phyloP scores from a whole-genome alignment of 1,140 invertebrate species.

The Drosophila baimaii region DNA sequence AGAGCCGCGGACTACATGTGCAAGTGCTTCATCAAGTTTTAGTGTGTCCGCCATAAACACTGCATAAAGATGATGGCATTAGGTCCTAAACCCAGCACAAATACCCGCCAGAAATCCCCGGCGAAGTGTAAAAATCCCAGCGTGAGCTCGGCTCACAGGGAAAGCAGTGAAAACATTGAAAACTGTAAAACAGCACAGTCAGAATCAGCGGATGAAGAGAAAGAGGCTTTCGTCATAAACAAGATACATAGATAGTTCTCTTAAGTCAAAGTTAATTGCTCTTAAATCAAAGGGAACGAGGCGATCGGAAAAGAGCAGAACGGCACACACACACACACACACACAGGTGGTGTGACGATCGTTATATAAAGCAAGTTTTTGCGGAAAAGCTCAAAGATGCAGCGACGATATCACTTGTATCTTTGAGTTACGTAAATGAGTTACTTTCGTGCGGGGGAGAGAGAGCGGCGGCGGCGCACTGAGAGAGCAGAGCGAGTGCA shows the following conservation, averaged over 20 bases:
- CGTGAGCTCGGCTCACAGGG: conserved; percentile 57
- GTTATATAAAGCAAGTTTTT: conserved; percentile 68
- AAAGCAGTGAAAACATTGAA: conserved; percentile 22
- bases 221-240: conserved; percentile 55
- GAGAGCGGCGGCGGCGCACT: conserved; percentile 55
- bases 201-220: neutral
- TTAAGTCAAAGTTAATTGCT: conserved; percentile 79
- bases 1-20: conserved; percentile 19
- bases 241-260: conserved; percentile 67
- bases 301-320: conserved; percentile 50
- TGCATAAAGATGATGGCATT: conserved; percentile 63
- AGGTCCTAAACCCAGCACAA: conserved; percentile 45
- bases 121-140: conserved; percentile 59
- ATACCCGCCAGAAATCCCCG: conserved; percentile 45
- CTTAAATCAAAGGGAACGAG: conserved; percentile 73
- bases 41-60: conserved; percentile 65
- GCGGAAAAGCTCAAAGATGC: conserved; percentile 55
- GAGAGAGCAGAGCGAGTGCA: conserved; percentile 43
- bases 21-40: conserved; percentile 45
- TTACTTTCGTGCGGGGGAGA: conserved; percentile 30
- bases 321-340: neutral
- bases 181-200: conserved; percentile 10
- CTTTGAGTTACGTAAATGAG: conserved; percentile 72
- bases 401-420: conserved; percentile 34
- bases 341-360: conserved; percentile 6